Base-by-base conservation (phyloP, 2,888 invertebrate genomes). In the Cheilosia urbana region DNA sequence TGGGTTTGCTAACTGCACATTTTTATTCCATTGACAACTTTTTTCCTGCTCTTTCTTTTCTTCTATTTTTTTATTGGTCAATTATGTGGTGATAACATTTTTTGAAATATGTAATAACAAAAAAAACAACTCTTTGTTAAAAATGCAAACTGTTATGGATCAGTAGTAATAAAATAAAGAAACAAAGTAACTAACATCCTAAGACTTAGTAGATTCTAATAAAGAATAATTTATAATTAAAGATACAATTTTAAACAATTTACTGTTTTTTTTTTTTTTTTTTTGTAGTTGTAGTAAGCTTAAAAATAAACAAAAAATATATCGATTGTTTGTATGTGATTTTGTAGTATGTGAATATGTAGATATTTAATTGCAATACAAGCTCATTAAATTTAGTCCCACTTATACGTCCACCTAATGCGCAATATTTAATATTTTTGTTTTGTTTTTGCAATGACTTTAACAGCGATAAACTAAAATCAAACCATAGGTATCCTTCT, bases 371-470 rank as follows among this genome's bases (percentile, higher is more conserved):
- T 63, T 40, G 77, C 55, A 68, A 76, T 78, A 45, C 34, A 84
- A 69, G 19, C 27, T 73, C 11, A 60, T 65, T 79, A 49, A 69
- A 24, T 47, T 79, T 60, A 79, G 80, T 84, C 27, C 60, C 55
- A 68, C 37, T 13, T 42, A 66, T 76, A 71, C 85, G 85, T 85
- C 85, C 85, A 77, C 53, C 37, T 57, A 45, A 58, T 60, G 66
- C 76, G 81, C 81, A 81, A 81, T 85, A 77, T 72, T 62, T 81
- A 51, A 37, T 47, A 15, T 13, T 55, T 71, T 62, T 49, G 37
- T 81, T 77, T 71, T 69, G 4, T 51, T 66, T 65, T 75, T 63
- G 45, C 6, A 42, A 68, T 66, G 47, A 45, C 42, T 69, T 37
- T 51, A 34, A 21, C 45, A 55, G 21, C 45, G 37, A 34, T 45